Evolutionary conservation across 2,113 vertebrate species (phyloP).

Genomic region (Platanista minor): DNA sequence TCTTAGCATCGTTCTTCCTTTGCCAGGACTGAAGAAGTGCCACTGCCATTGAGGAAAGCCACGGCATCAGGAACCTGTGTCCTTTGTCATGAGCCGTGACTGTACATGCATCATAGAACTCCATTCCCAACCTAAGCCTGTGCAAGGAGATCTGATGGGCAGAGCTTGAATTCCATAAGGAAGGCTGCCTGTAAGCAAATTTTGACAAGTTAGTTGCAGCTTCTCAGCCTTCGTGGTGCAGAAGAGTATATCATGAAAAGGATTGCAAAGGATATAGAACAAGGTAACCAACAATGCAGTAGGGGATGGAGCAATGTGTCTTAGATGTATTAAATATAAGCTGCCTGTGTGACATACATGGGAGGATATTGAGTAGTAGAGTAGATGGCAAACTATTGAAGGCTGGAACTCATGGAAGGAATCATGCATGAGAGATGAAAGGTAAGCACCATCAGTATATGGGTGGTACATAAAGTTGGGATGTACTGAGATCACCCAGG

Average conservation of each 20-base stretch:
- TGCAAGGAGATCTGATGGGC: rapidly evolving
- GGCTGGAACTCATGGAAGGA: background rate
- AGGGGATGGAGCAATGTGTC: background rate
- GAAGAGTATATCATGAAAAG: background rate
- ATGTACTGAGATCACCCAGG: background rate
- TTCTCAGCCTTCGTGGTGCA: background rate
- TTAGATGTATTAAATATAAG: background rate
- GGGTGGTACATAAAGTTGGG: background rate
- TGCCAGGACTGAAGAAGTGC: background rate
- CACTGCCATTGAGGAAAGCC: background rate
- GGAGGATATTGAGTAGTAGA: background rate
- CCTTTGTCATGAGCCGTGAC: background rate
- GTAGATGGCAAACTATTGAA: background rate
- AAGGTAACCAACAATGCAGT: background rate
- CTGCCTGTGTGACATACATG: background rate
- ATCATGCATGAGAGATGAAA: background rate
- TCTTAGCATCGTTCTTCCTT: background rate
- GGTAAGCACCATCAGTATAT: background rate
- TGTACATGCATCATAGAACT: rapidly evolving
- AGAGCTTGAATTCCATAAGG: background rate
- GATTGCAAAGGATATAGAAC: background rate
- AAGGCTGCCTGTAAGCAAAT: background rate
- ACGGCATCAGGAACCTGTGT: too few species aligned
- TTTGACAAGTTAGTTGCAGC: background rate
- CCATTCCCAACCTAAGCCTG: rapidly evolving